Evolutionary conservation across 2,797 vertebrate species (phyloP), one percentile per base, ranked within the genome.

Genomic region (Cyclopterus lumpus): DNA sequence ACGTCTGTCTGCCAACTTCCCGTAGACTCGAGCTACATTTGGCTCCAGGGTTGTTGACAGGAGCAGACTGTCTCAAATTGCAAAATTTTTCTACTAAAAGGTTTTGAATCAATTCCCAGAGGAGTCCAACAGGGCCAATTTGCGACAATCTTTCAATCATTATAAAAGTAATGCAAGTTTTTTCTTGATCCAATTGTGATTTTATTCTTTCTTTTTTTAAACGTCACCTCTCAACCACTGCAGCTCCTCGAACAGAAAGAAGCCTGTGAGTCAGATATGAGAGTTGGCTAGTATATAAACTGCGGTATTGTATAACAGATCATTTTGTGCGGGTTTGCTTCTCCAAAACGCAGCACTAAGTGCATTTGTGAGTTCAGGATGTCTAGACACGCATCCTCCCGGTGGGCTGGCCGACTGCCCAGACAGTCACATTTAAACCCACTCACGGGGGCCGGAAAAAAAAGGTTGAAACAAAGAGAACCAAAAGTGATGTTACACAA

Each of bases 381-480:
- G 79, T 85, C 84, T 75, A 79, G 86, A 82, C 84, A 62, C 59
- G 76, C 66, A 71, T 76, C 66, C 74, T 58, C n/a, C n/a, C n/a
- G 38, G 51, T 69, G 75, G 65, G 40, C 30, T 84, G 85, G 77
- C 72, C 55, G 49, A 44, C 42, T 1, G 34, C 62, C 71, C 68
- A 26, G 48, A 22, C 49, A 73, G 61, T 79, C 75, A 64, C 28
- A 65, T 69, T 67, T n/a, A 22, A 64, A 64, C 51, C 2, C 2
- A 60, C 30, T 71, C 44, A 18, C 67, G 12, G 34, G 16, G n/a
- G n/a, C 73, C 61, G 66, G 67, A 18, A 49, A 62, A 67, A 46
- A 32, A 32, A 8, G 1, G 1, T 9, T 24, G 14, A 72, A 57
- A 83, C 34, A 53, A 60, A 4, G 1, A 59, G 1, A 55, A 58